Percentiles rank a stretch among this genome's conserved stretches.
phyloP scores from a whole-genome alignment of 2,888 invertebrate genomes.

The Xestia rhomboidea region DNA sequence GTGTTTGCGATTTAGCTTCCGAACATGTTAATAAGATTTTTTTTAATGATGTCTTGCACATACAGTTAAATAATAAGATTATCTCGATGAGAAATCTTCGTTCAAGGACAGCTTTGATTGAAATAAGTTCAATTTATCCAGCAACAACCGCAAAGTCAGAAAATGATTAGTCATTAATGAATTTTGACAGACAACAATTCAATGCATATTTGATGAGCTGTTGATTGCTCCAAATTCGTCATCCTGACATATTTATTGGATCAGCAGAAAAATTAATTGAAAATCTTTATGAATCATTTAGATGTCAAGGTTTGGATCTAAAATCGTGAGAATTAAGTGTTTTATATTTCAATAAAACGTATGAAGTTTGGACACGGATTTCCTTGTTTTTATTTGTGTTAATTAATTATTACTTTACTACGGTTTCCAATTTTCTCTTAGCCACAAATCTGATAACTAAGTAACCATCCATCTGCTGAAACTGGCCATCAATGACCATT shows the following conservation, averaged over 20 bases:
- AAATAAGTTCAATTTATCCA: neutral
- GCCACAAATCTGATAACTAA: neutral
- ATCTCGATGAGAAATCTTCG: neutral
- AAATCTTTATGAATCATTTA: conserved; percentile 14
- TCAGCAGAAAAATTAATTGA: neutral
- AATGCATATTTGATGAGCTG: conserved; percentile 30
- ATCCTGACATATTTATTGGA: conserved; percentile 8
- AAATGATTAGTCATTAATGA: neutral
- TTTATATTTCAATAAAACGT: conserved; percentile 10
- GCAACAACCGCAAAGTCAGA: neutral
- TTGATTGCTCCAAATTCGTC: conserved; percentile 24
- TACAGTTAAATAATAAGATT: neutral
- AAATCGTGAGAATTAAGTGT: conserved; percentile 7
- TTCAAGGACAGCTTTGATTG: neutral
- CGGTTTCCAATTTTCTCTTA: neutral
- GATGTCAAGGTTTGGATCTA: conserved; percentile 48
- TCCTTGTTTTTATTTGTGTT: conserved; percentile 22
- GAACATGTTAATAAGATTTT: neutral
- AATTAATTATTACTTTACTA: neutral
- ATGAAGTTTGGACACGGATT: conserved; percentile 21
- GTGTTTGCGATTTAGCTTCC: neutral
- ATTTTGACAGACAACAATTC: conserved; percentile 3
- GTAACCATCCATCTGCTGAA: neutral
- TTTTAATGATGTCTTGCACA: neutral
- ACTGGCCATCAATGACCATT: neutral